These are phyloP conservation scores for Lissonota sp. DNA, from an alignment of 2,888 invertebrate genomes.

Conservation along the genomic window DNA sequence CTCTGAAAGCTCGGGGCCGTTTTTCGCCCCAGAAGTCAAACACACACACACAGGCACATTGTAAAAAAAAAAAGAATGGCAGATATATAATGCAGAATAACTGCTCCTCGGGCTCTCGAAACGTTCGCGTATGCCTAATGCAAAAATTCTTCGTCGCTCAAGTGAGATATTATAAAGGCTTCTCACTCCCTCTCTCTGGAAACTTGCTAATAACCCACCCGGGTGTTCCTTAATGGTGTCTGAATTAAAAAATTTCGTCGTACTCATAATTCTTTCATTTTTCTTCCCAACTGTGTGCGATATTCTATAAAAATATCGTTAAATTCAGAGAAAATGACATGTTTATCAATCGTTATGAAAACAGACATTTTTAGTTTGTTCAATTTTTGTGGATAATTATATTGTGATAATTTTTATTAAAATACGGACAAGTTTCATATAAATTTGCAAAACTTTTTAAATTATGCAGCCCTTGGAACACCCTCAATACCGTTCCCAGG, in stretches of 20 bases:
- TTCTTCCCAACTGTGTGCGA: constrained; percentile 24
- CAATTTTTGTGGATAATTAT: no score
- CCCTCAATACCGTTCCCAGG: constrained; percentile 1
- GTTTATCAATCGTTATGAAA: no score
- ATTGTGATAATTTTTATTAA: no score
- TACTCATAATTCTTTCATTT: constrained; percentile 13
- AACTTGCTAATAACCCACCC: constrained; percentile 74
- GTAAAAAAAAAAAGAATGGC: constrained; percentile 48
- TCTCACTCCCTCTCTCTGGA: constrained; percentile 63
- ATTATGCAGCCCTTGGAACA: no score
- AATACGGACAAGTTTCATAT: no score
- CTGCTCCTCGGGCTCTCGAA: constrained; percentile 62
- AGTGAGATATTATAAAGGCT: constrained; percentile 73
- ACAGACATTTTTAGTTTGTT: no score
- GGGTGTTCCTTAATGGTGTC: constrained; percentile 56
- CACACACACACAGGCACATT: constrained; percentile 28
- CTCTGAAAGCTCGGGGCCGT: constrained; percentile 72
- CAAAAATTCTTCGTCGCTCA: constrained; percentile 75
- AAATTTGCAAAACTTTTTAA: no score
- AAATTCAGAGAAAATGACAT: no score
- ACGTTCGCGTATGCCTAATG: constrained; percentile 66
- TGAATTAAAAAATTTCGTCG: constrained; percentile 68
- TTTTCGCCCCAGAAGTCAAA: constrained; percentile 51
- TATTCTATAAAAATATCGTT: constrained; percentile 38
- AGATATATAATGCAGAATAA: constrained; percentile 39